These are phyloP conservation scores for Acanthiza pusilla DNA, from an alignment of 2,797 vertebrate species.

Conservation along the genomic window DNA sequence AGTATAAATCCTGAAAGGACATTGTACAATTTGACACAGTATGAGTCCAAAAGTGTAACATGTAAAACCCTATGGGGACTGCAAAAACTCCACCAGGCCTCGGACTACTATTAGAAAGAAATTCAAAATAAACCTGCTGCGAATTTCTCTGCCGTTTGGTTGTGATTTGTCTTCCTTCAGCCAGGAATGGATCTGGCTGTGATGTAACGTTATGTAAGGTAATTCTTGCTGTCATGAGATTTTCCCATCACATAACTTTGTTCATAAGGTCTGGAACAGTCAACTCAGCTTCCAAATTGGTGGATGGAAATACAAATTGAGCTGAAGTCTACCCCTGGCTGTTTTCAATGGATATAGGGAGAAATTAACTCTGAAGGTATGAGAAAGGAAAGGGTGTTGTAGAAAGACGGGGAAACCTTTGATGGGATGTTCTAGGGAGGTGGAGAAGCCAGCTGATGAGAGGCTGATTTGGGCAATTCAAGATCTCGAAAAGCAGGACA, in stretches of 20 bases:
- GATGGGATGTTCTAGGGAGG: not conserved
- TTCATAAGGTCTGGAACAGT: not conserved
- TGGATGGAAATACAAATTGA: not conserved
- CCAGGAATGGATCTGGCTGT: not conserved
- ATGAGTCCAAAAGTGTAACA: not conserved
- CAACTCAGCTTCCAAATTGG: not conserved
- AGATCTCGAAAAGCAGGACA: not conserved
- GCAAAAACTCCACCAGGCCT: not conserved
- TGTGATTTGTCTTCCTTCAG: not conserved
- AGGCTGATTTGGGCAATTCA: not conserved
- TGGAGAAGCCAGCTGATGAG: not conserved
- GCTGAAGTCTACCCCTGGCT: not conserved
- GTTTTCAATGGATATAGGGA: not conserved
- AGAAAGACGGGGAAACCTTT: not conserved
- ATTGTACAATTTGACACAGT: not conserved
- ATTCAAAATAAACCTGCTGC: not conserved
- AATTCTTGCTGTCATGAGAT: not conserved
- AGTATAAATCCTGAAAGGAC: not conserved
- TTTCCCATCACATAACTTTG: not conserved
- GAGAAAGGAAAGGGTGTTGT: not conserved
- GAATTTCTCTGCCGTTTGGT: not conserved
- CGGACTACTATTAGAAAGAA: not conserved
- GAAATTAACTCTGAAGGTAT: not conserved
- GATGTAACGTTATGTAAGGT: not conserved
- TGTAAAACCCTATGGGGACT: not conserved